phyloP scores from a whole-genome alignment of 1,140 invertebrate genomes.

The Lordiphosa collinella region DNA sequence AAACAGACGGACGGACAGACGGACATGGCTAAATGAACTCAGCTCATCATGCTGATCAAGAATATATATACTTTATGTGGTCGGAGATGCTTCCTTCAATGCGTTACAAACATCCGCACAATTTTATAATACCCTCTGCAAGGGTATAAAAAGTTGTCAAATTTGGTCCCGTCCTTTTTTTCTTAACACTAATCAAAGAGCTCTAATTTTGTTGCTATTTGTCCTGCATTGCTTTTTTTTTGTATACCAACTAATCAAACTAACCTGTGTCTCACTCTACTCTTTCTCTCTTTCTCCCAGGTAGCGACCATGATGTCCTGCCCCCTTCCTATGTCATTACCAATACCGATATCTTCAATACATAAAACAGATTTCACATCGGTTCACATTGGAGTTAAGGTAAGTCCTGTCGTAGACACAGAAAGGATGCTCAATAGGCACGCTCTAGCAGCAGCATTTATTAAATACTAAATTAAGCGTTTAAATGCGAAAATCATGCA shows the following conservation, averaged over 20 bases:
- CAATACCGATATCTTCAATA: constrained; percentile 82
- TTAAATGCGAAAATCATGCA: constrained; percentile 72
- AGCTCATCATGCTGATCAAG: too few species aligned
- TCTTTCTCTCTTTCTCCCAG: constrained; percentile 71
- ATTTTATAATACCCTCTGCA: too few species aligned
- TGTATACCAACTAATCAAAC: constrained; percentile 12
- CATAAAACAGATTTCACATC: constrained; percentile 81
- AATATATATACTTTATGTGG: too few species aligned
- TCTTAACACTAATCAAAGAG: too few species aligned
- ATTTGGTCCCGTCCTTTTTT: too few species aligned
- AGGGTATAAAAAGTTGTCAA: too few species aligned
- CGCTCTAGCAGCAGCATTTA: constrained; percentile 11
- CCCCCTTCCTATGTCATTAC: constrained; percentile 83
- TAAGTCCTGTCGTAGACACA: constrained; percentile 55
- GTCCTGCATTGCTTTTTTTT: neutral
- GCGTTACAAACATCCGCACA: too few species aligned
- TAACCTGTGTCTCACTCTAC: constrained; percentile 42
- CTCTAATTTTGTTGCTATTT: neutral
- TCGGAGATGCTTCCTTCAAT: too few species aligned
- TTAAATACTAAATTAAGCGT: constrained; percentile 66
- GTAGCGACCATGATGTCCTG: constrained; percentile 85
- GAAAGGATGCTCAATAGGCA: neutral
- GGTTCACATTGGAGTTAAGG: constrained; percentile 84
- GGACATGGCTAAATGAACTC: too few species aligned
- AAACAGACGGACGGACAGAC: too few species aligned